Evolutionary conservation across 2,888 invertebrate genomes (phyloP), one percentile per base, ranked within the genome.

Genomic region (Spicauda simplicius): DNA sequence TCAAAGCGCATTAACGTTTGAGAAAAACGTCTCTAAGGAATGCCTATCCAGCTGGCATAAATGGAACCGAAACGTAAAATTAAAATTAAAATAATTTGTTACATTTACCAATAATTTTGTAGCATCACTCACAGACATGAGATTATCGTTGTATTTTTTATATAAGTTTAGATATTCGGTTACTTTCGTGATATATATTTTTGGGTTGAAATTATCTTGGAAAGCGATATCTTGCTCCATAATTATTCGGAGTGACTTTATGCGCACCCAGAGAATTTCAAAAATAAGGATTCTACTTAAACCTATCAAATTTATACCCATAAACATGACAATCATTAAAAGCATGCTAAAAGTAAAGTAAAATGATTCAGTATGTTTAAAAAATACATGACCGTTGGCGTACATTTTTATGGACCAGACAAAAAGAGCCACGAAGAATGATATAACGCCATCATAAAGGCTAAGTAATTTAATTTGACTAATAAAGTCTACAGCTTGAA

Each of bases 41-140:
- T 25, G 25, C 25, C 25, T 25, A 25, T 25, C 25, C 25, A 25
- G 25, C 5, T 4, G 25, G 25, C 3, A 25, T 25, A 5, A 25
- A 5, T 25, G 25, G 25, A 25, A 25, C 25, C 2, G 2, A 25
- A 25, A 25, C 2, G 5, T 25, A 25, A 25, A 4, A 25, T 25
- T 2, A 25, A 25, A 25, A 4, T 50, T 8, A 18, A 50, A 50
- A n/a, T 50, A 50, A 18, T 16, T 5, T 50, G 50, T 50, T 50
- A 50, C 2, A 50, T 18, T 50, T 50, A 50, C 50, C 50, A 50
- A 10, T 50, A 50, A 50, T 50, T 50, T 50, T 14, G 50, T 50
- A 8, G 16, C 16, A 10, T 50, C 16, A 18, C 50, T 18, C 18
- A 18, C 6, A 11, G 7, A 18, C 3, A 14, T 8, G 14, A 50